phyloP scores from a whole-genome alignment of 2,888 invertebrate species.

The Netelia fuscicornis region DNA sequence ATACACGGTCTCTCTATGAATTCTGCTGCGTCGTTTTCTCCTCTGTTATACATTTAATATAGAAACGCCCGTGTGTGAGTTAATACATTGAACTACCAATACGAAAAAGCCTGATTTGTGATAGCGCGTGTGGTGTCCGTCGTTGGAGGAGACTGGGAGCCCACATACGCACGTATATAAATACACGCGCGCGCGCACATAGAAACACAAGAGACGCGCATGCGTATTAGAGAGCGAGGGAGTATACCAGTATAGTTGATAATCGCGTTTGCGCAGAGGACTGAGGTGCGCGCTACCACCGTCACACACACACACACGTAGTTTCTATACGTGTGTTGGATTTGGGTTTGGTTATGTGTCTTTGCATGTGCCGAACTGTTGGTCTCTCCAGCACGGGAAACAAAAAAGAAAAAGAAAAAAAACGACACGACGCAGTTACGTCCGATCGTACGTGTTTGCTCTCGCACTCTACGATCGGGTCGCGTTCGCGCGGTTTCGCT shows the following conservation, averaged over 20 bases:
- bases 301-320: background rate
- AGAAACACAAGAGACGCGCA: background rate
- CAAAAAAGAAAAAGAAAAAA: slow-evolving; percentile 29
- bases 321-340: background rate
- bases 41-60: slow-evolving; percentile 10
- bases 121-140: slow-evolving; percentile 23
- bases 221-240: slow-evolving; percentile 14
- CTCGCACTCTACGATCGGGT: background rate
- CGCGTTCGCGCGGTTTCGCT: background rate
- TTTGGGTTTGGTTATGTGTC: slow-evolving; percentile 15
- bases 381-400: slow-evolving; percentile 40
- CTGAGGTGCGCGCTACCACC: slow-evolving; percentile 38
- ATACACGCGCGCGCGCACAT: background rate
- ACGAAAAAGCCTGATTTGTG: slow-evolving; percentile 36
- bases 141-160: background rate
- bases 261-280: slow-evolving; percentile 64
- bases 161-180: background rate
- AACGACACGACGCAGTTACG: slow-evolving; percentile 56
- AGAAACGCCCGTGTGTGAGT: background rate
- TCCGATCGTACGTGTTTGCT: slow-evolving; percentile 18
- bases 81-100: slow-evolving; percentile 26
- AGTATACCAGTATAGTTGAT: slow-evolving; percentile 52
- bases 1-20: background rate
- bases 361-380: no score
- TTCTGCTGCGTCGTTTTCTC: slow-evolving; percentile 39